A percentile compares a stretch with the other conserved stretches of the same genome.
Evolutionary conservation across 2,113 vertebrate genomes (phyloP).

Genomic region (Daubentonia madagascariensis): DNA sequence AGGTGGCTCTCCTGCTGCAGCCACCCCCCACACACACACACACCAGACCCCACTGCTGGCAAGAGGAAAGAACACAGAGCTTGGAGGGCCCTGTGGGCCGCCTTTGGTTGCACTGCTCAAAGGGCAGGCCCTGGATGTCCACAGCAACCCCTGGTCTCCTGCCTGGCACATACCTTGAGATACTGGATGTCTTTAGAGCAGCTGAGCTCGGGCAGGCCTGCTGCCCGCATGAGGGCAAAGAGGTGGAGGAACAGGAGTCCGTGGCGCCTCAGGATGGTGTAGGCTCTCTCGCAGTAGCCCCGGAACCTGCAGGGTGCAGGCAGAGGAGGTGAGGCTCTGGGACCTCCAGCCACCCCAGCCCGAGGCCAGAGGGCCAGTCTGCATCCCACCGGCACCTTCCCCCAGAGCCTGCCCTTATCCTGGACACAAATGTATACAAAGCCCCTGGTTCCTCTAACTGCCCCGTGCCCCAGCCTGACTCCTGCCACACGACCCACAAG

Average conservation of each 20-base stretch:
- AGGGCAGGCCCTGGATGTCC: background rate
- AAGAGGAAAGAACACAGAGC: background rate
- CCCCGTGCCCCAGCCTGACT: background rate
- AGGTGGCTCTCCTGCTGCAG: background rate
- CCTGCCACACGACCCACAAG: fast-evolving
- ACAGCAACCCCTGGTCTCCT: fast-evolving
- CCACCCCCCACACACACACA: background rate
- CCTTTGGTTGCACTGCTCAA: fast-evolving
- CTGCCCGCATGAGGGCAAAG: slow-evolving; percentile 97
- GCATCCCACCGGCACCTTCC: background rate
- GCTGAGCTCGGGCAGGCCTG: slow-evolving; percentile 96
- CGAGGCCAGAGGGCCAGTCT: background rate
- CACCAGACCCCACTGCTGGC: background rate
- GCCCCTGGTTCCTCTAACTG: background rate
- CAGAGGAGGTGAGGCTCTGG: background rate
- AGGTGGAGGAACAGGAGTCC: slow-evolving; percentile 97
- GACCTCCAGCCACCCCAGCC: background rate
- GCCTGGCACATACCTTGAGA: slow-evolving; percentile 88
- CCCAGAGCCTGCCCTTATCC: background rate
- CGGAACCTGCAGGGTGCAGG: slow-evolving; percentile 88
- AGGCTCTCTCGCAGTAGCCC: slow-evolving; percentile 94
- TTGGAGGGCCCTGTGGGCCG: background rate
- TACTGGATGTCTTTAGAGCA: slow-evolving; percentile 99
- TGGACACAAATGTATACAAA: fast-evolving
- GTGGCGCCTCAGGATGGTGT: slow-evolving; percentile 95